A percentile compares a stretch with the other conserved stretches of the same genome.
phyloP scores from a whole-genome alignment of 2,888 invertebrate species.

The Drosophila demipolita region DNA sequence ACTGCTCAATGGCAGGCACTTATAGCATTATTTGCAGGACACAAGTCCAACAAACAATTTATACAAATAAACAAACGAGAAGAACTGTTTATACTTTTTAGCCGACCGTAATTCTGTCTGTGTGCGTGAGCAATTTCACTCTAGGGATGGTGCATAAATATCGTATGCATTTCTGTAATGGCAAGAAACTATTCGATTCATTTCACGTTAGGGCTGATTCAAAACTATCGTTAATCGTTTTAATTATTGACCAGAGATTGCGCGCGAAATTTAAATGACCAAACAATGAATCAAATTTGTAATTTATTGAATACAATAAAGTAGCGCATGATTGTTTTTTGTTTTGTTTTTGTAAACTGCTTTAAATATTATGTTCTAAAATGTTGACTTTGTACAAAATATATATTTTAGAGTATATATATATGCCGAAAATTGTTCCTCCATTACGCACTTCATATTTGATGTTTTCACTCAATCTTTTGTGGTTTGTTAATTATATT shows the following conservation, averaged over 20 bases:
- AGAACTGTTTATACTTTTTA: conserved; percentile 36
- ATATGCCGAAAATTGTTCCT: conserved; percentile 80
- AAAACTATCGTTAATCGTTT: conserved; percentile 7
- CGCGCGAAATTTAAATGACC: conserved; percentile 28
- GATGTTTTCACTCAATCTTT: conserved; percentile 69
- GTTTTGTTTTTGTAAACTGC: conserved; percentile 60
- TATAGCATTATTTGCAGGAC: conserved; percentile 25
- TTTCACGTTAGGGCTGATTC: background rate
- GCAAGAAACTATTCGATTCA: background rate
- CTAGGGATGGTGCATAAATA: conserved; percentile 8
- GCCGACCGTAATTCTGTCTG: conserved; percentile 4
- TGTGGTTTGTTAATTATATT: conserved; percentile 44
- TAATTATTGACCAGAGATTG: background rate
- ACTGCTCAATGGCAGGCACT: background rate
- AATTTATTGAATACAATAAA: conserved; percentile 76
- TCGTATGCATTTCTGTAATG: background rate
- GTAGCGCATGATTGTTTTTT: conserved; percentile 67
- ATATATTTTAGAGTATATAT: conserved; percentile 60
- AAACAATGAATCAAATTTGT: conserved; percentile 49
- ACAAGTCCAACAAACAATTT: conserved; percentile 7
- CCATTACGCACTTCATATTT: conserved; percentile 59
- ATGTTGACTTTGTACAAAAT: conserved; percentile 80
- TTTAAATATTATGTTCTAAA: conserved; percentile 74
- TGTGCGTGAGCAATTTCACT: conserved; percentile 9
- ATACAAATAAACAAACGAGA: conserved; percentile 8